A percentile compares a stretch with the other conserved stretches of the same genome.
phyloP scores from a whole-genome alignment of 1,140 invertebrate species.

The Papilio helenus region DNA sequence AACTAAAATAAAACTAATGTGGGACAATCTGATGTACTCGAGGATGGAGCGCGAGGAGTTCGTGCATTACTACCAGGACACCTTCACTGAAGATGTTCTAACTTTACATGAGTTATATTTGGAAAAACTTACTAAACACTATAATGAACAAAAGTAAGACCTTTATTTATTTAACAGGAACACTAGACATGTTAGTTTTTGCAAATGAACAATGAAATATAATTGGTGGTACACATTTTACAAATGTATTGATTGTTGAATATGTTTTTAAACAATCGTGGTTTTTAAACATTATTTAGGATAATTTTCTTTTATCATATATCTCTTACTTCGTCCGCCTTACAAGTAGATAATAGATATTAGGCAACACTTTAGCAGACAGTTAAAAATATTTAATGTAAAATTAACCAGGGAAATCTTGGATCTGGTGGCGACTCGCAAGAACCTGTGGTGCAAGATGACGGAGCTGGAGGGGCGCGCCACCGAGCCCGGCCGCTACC shows the following conservation, averaged over 20 bases:
- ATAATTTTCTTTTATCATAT: too few relatives aligned
- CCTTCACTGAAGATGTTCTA: conserved; percentile 89
- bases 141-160: conserved; percentile 86
- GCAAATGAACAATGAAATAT: too few relatives aligned
- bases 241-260: too few relatives aligned
- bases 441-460: conserved; percentile 87
- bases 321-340: too few relatives aligned
- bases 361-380: too few relatives aligned
- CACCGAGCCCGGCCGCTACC: conserved; percentile 90
- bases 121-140: conserved; percentile 86
- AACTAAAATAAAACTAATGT: conserved; percentile 86
- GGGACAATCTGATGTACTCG: conserved; percentile 88
- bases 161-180: conserved; percentile 46
- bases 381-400: too few relatives aligned
- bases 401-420: conserved; percentile 81
- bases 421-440: conserved; percentile 85
- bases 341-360: too few relatives aligned
- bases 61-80: conserved; percentile 84
- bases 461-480: conserved; percentile 88
- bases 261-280: too few relatives aligned
- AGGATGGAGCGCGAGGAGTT: conserved; percentile 85
- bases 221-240: too few relatives aligned
- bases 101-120: conserved; percentile 89
- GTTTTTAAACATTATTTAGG: too few relatives aligned
- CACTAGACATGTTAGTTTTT: too few relatives aligned